Percentiles rank a stretch among this genome's conserved stretches.
These are phyloP conservation scores for Andrena haemorrhoa DNA, from an alignment of 2,888 invertebrate species.

Conservation along the genomic window DNA sequence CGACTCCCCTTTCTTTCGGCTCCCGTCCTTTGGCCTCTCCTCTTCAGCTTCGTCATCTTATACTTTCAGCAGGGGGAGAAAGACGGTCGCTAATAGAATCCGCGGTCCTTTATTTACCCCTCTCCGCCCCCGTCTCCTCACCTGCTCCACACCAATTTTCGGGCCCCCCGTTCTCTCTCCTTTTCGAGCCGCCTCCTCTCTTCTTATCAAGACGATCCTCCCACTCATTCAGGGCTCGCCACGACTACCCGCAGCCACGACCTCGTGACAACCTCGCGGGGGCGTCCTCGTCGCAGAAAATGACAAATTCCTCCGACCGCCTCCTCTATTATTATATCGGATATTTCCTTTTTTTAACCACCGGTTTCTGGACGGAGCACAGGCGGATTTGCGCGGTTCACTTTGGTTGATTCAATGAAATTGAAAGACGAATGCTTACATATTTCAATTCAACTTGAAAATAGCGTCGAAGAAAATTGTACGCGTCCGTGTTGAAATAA, in stretches of 20 bases:
- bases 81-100: conserved; percentile 79
- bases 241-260: conserved; percentile 4
- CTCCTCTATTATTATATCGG: conserved; percentile 27
- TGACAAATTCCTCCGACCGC: conserved; percentile 25
- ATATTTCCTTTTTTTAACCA: neutral
- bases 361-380: neutral
- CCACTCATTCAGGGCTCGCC: conserved; percentile 17
- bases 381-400: no score
- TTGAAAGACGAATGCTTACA: no score
- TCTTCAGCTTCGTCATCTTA: conserved; percentile 58
- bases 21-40: conserved; percentile 28
- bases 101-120: conserved; percentile 78
- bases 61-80: conserved; percentile 54
- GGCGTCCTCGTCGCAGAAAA: conserved; percentile 26
- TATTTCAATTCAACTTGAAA: no score
- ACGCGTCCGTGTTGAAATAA: no score
- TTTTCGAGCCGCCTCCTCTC: conserved; percentile 22
- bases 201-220: conserved; percentile 55
- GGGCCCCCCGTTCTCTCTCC: conserved; percentile 37
- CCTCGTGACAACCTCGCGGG: conserved; percentile 28
- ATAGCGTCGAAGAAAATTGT: no score
- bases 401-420: no score
- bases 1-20: conserved; percentile 25
- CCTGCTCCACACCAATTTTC: conserved; percentile 75
- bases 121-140: conserved; percentile 71